Percentiles rank a stretch among this genome's conserved stretches.
Conservation (phyloP, 2,888 invertebrate species). For the Macaria notata region DNA sequence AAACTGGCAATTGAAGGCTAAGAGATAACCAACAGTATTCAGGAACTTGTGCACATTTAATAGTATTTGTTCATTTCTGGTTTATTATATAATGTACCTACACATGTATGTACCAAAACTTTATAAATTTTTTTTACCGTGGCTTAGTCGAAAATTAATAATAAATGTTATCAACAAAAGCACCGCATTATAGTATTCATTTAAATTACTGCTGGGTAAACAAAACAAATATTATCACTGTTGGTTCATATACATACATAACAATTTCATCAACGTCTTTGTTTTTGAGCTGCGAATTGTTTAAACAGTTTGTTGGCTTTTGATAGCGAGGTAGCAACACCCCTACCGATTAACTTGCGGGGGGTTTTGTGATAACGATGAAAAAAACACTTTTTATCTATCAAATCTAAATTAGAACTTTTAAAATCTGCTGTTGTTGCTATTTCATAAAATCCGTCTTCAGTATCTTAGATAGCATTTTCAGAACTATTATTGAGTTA, state of each 20-base stretch:
- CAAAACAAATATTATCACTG: conserved; percentile 46
- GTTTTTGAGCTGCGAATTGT: conserved; percentile 27
- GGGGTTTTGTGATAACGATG: conserved; percentile 40
- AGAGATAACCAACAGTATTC: background rate
- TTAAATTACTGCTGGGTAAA: conserved; percentile 7
- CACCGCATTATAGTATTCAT: no score
- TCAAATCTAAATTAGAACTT: conserved; percentile 19
- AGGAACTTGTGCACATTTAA: conserved; percentile 1
- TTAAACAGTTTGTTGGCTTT: conserved; percentile 35
- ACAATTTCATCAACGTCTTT: conserved; percentile 42
- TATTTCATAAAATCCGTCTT: conserved; percentile 4
- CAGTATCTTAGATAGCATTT: conserved; percentile 13
- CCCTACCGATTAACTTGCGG: conserved; percentile 47
- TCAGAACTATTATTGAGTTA: conserved; percentile 2
- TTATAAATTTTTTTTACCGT: no score
- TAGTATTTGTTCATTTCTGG: no score
- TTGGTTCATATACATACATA: conserved; percentile 38
- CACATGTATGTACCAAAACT: no score
- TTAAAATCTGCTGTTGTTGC: background rate
- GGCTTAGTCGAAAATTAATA: no score
- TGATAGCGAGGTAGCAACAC: conserved; percentile 40
- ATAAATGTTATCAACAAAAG: no score
- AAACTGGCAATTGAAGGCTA: background rate
- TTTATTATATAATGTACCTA: no score
- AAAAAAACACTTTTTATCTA: conserved; percentile 35